Evolutionary conservation across 2,113 vertebrate species (phyloP).

Genomic region (Corapipo altera): DNA sequence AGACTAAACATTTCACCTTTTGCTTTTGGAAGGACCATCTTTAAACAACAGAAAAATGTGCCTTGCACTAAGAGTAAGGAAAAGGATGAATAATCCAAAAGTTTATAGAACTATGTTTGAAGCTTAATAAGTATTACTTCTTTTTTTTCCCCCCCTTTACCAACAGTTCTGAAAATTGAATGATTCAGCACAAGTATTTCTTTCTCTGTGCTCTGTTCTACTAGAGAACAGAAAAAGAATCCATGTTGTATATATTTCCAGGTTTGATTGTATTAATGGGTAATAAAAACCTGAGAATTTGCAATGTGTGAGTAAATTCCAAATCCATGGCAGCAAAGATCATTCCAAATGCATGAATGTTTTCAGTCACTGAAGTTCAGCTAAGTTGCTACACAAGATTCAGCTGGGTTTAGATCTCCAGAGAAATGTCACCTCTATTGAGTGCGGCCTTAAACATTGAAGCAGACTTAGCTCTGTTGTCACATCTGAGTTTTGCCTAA

Average conservation of each 20-base stretch:
- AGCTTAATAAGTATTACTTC: not conserved
- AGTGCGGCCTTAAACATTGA: not conserved
- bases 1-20: not conserved
- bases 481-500: not conserved
- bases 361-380: not conserved
- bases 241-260: not conserved
- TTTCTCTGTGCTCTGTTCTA: not conserved
- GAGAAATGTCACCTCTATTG: not conserved
- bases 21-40: not conserved
- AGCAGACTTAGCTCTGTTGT: not conserved
- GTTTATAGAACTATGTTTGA: not conserved
- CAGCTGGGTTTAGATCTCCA: not conserved
- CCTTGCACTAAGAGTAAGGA: not conserved
- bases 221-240: not conserved
- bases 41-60: not conserved
- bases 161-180: not conserved
- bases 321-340: not conserved
- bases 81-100: not conserved
- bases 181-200: not conserved
- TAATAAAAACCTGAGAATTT: not conserved
- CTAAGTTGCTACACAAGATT: not conserved
- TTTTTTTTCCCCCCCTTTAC: not conserved
- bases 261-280: not conserved
- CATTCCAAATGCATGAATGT: not conserved
- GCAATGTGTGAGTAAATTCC: not conserved